These are phyloP conservation scores for Pristis pectinata DNA, from an alignment of 2,797 vertebrate genomes.

Conservation along the genomic window DNA sequence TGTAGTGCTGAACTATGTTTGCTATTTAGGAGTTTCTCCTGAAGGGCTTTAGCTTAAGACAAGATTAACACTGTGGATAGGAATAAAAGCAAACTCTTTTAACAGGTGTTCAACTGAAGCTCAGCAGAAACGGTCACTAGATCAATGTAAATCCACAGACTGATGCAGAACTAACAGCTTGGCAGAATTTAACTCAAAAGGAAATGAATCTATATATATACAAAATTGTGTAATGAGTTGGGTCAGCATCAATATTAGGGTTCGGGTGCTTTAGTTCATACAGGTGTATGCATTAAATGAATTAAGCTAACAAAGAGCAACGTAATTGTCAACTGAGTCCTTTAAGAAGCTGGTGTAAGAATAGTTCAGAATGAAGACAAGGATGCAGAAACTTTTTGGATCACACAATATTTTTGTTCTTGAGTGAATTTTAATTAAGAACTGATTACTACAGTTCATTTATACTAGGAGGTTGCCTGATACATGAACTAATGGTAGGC, in stretches of 20 bases:
- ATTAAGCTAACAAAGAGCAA: neutral
- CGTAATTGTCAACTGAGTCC: neutral
- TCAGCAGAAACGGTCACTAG: neutral
- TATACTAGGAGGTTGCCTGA: no score
- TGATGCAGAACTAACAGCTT: neutral
- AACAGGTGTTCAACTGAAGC: neutral
- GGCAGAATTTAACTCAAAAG: no score
- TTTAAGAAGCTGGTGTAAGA: neutral
- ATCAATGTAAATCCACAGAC: slow-evolving; percentile 10
- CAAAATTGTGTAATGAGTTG: neutral
- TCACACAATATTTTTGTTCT: no score
- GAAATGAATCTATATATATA: neutral
- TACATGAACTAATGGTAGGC: no score
- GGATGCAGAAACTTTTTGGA: no score
- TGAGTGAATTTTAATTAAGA: no score
- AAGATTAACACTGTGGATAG: neutral
- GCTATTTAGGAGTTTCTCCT: neutral
- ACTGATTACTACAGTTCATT: no score
- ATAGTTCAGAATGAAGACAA: neutral
- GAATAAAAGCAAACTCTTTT: neutral
- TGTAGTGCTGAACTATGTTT: slow-evolving; percentile 13
- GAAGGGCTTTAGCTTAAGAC: neutral
- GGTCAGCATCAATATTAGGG: neutral
- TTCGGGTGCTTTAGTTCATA: neutral
- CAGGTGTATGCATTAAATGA: neutral